A percentile compares a stretch with the other conserved stretches of the same genome.
Evolutionary conservation across 2,797 vertebrate species (phyloP).

Genomic region (Alcedo atthis): DNA sequence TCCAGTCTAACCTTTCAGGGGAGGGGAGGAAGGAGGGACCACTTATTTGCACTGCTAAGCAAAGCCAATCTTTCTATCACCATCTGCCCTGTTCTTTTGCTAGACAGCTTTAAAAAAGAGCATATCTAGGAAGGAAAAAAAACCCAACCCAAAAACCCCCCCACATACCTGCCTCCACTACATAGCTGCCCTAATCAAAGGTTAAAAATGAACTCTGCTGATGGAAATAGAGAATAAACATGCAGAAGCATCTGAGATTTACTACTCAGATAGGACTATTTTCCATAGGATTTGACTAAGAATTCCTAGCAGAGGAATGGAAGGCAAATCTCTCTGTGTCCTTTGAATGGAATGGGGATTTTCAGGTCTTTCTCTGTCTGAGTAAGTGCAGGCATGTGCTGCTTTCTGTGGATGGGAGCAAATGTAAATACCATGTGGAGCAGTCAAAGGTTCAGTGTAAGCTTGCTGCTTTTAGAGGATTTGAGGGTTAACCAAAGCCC

Average conservation of each 20-base stretch:
- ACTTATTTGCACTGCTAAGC: slow-evolving; percentile 53
- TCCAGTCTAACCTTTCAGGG: slow-evolving; percentile 54
- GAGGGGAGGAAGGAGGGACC: slow-evolving; percentile 23
- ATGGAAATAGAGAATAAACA: slow-evolving; percentile 66
- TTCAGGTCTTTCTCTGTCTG: slow-evolving; percentile 55
- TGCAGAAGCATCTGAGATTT: slow-evolving; percentile 64
- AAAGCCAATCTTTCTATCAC: slow-evolving; percentile 50
- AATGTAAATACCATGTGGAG: slow-evolving; percentile 13
- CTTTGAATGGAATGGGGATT: slow-evolving; percentile 66
- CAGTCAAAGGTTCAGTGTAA: not conserved
- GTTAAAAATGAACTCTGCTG: slow-evolving; percentile 52
- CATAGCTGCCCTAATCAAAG: slow-evolving; percentile 29
- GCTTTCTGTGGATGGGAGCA: slow-evolving; percentile 7
- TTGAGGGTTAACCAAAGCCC: not conserved
- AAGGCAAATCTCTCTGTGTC: slow-evolving; percentile 42
- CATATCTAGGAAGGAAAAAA: not conserved
- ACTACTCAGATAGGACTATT: slow-evolving; percentile 63
- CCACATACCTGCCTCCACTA: not conserved
- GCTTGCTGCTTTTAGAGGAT: not conserved
- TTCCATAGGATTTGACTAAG: slow-evolving; percentile 67
- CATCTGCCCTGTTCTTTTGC: slow-evolving; percentile 4
- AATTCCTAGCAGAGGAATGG: slow-evolving; percentile 54
- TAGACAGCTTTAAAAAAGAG: not conserved
- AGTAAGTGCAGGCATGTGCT: slow-evolving; percentile 13
- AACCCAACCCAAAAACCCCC: not conserved